Conservation (phyloP, 2,888 invertebrate species). For the Macrophya alboannulata region DNA sequence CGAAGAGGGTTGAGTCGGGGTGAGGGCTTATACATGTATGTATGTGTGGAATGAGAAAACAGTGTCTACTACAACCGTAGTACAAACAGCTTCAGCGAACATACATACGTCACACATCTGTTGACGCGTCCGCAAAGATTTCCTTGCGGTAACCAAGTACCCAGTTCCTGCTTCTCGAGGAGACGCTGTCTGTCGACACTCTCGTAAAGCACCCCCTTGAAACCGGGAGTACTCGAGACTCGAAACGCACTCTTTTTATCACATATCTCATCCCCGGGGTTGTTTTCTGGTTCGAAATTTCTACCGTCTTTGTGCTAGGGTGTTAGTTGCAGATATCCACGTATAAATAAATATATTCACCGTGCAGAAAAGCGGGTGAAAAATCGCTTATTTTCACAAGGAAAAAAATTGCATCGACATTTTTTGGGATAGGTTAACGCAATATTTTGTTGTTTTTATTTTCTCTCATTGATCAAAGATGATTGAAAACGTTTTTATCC, state of each 20-base stretch:
- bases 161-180: not conserved
- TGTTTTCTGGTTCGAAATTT: not conserved
- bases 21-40: not conserved
- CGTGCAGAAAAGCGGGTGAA: no score
- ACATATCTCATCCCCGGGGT: not conserved
- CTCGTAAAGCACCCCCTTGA: conserved; percentile 22
- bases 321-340: not conserved
- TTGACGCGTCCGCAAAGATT: conserved; percentile 38
- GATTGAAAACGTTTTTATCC: no score
- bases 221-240: not conserved
- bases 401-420: no score
- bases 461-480: no score
- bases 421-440: no score
- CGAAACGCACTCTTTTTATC: conserved; percentile 45
- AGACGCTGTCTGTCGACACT: conserved; percentile 25
- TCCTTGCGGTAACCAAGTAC: conserved; percentile 16
- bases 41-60: not conserved
- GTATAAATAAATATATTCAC: no score
- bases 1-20: not conserved
- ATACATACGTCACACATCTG: conserved; percentile 39
- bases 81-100: conserved; percentile 11
- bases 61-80: not conserved
- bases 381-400: no score
- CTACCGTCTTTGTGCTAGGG: not conserved
- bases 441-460: no score